Conservation (phyloP, 2,888 invertebrate genomes). For the Eremobia ochroleuca region DNA sequence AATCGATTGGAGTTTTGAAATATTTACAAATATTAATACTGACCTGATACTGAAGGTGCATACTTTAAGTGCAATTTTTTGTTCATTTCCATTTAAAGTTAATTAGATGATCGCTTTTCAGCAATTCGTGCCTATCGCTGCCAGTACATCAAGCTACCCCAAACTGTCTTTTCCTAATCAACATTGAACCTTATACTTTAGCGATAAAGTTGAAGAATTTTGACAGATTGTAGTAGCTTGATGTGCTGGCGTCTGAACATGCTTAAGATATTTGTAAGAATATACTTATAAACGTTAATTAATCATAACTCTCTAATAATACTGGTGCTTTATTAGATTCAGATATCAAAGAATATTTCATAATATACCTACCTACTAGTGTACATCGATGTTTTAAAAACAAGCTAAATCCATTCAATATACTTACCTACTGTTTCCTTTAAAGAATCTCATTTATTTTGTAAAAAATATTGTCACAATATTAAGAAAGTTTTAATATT, state of each 20-base stretch:
- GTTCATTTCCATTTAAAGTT: conserved; percentile 1
- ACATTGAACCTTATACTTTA: no score
- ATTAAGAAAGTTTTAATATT: conserved; percentile 12
- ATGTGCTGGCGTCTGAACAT: no score
- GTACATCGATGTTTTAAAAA: conserved; percentile 12
- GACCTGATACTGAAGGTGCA: background rate
- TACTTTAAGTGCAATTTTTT: background rate
- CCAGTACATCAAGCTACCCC: no score
- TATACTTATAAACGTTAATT: conserved; percentile 31
- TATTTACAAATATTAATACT: background rate
- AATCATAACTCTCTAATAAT: background rate
- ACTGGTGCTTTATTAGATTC: conserved; percentile 20
- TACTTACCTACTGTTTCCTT: background rate
- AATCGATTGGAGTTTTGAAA: background rate
- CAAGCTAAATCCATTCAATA: background rate
- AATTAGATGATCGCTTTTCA: conserved; percentile 7
- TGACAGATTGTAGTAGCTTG: no score
- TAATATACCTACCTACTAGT: background rate
- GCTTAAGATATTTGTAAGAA: conserved; percentile 26
- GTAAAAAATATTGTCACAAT: background rate
- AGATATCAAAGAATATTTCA: conserved; percentile 1
- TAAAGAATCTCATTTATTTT: conserved; percentile 27
- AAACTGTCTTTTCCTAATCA: no score
- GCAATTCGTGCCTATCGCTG: background rate
- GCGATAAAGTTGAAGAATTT: no score